A percentile compares a stretch with the other conserved stretches of the same genome.
Conservation (phyloP, 2,113 vertebrate species). For the Stigmatopora argus region DNA sequence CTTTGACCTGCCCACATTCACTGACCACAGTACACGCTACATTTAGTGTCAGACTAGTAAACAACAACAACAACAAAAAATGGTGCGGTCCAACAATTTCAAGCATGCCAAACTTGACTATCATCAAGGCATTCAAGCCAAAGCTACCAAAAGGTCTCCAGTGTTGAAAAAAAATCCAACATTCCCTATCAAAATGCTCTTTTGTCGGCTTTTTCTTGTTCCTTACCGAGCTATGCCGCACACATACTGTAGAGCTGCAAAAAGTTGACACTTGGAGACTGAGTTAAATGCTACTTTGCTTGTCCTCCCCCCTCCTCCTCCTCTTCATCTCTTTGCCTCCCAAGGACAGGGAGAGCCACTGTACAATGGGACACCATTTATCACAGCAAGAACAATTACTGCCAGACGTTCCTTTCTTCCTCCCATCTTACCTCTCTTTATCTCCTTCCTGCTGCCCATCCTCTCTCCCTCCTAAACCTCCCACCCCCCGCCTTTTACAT, state of each 20-base stretch:
- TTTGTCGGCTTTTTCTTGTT: not conserved
- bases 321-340: constrained; percentile 51
- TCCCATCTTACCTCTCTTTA: constrained; percentile 45
- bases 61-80: no score
- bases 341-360: constrained; percentile 66
- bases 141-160: no score
- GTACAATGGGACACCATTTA: constrained; percentile 66
- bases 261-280: constrained; percentile 39
- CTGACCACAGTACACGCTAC: no score
- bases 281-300: constrained; percentile 55
- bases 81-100: no score
- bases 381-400: constrained; percentile 69
- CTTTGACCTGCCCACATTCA: no score
- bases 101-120: no score
- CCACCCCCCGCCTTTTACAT: constrained; percentile 38
- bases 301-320: constrained; percentile 32
- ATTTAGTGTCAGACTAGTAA: no score
- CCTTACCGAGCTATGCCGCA: not conserved
- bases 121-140: no score
- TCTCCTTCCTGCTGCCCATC: constrained; percentile 27
- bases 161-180: no score
- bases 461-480: constrained; percentile 2
- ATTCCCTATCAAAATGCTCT: not conserved
- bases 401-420: constrained; percentile 65
- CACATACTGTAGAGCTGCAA: constrained; percentile 42